These are phyloP conservation scores for Odocoileus virginianus DNA, from an alignment of 2,113 vertebrate species.

Conservation along the genomic window DNA sequence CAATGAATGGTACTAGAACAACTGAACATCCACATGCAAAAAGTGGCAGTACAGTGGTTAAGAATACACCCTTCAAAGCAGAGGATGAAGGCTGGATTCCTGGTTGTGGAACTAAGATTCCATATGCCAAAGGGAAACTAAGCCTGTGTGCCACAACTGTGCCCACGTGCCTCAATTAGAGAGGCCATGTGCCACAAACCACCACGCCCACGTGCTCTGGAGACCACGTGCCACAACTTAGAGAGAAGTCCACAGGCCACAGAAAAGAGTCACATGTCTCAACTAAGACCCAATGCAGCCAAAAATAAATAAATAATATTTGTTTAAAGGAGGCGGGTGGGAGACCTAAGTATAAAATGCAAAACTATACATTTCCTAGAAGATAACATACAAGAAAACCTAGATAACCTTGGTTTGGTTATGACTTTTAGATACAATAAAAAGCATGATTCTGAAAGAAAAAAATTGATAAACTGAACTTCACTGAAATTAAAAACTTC, in stretches of 20 bases:
- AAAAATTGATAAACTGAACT: neutral
- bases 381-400: neutral
- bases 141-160: neutral
- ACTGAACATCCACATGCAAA: neutral
- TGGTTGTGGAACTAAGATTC: neutral
- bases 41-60: neutral
- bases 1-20: neutral
- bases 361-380: neutral
- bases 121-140: neutral
- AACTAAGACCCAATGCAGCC: neutral
- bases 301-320: neutral
- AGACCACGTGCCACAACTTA: neutral
- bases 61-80: neutral
- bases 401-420: neutral
- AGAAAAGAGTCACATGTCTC: neutral
- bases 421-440: neutral
- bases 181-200: neutral
- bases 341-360: neutral
- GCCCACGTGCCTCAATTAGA: neutral
- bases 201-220: neutral
- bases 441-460: neutral
- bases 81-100: neutral
- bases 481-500: constrained; percentile 7
- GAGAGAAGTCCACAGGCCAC: neutral
- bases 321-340: neutral